Evolutionary conservation across 1,140 invertebrate genomes (phyloP), one percentile per base, ranked within the genome.

Genomic region (Asobara japonica): DNA sequence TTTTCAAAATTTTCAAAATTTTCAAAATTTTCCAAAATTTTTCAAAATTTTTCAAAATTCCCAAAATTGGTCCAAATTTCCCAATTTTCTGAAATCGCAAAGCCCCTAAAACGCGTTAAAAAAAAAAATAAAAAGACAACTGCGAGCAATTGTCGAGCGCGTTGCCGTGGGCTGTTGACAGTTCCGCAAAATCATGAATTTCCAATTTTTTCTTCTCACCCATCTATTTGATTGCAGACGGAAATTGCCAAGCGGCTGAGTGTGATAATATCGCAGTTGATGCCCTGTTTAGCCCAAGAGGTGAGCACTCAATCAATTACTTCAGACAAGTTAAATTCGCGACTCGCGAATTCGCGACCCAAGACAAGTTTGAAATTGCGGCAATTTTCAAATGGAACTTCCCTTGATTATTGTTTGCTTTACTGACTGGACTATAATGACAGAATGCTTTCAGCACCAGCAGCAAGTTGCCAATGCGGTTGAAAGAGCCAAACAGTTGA

Each of bases 401-500:
- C 31, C 31, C 11, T 36, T 36, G 31, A 36, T 36, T 36, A 6
- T 11, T 6, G 5, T 36, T 36, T 56, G 22, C 22, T 56, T 20
- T 56, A 22, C 18, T 56, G 51, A 56, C 51, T 6, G 18, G 51
- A 56, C 51, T 56, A 86, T 87, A 87, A 87, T 86, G 80, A 85
- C 85, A 87, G 85, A 83, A 82, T 86, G 83, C 78, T 87, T 87
- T 79, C 83, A 86, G 90, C 96, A 98, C 85, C 96, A 98, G 86
- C 95, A 96, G 85, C 95, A 97, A 89, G 96, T 98, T 68, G 95
- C 96, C 11, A 92, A 94, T 73, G 96, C 97, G 3, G 94, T 98
- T 27, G 97, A 98, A 81, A 89, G 97, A 86, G 97, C 97, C 38
- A 98, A 98, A 88, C 96, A 98, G 89, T 95, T 98, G 76, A 97